phyloP scores from a whole-genome alignment of 2,113 vertebrate species.

The Chaetura pelagica region DNA sequence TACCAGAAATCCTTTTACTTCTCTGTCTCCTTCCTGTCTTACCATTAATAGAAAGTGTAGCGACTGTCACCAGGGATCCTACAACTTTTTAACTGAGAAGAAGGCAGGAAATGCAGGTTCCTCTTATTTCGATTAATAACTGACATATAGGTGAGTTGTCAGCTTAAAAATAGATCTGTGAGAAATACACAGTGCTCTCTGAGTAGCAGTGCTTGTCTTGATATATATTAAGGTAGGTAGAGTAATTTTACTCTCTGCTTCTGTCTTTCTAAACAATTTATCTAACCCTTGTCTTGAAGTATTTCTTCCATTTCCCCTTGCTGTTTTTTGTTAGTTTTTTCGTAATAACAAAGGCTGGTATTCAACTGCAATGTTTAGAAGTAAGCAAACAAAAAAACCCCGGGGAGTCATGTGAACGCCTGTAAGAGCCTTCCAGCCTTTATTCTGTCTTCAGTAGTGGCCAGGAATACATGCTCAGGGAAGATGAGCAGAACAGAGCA shows the following conservation, averaged over 20 bases:
- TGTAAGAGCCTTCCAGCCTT: not conserved
- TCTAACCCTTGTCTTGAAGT: not conserved
- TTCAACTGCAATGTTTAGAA: not conserved
- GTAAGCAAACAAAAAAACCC: not conserved
- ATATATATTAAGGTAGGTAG: not conserved
- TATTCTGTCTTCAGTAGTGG: not conserved
- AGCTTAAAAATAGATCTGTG: not conserved
- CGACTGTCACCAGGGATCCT: not conserved
- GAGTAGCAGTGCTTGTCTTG: fast-evolving
- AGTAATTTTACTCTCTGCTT: not conserved
- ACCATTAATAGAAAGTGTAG: not conserved
- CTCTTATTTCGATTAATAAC: not conserved
- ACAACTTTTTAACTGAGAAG: not conserved
- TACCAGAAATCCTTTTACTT: not conserved
- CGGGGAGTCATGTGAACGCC: not conserved
- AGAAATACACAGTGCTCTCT: not conserved
- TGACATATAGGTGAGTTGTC: not conserved
- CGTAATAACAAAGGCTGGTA: not conserved
- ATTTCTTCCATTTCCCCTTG: not conserved
- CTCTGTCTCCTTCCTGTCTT: not conserved
- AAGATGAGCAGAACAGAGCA: not conserved
- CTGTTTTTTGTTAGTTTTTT: not conserved
- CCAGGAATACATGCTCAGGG: not conserved
- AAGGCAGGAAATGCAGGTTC: not conserved
- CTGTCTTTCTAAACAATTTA: not conserved